Conservation (phyloP, 1,140 invertebrate genomes). For the Meloidogyne floridensis region DNA sequence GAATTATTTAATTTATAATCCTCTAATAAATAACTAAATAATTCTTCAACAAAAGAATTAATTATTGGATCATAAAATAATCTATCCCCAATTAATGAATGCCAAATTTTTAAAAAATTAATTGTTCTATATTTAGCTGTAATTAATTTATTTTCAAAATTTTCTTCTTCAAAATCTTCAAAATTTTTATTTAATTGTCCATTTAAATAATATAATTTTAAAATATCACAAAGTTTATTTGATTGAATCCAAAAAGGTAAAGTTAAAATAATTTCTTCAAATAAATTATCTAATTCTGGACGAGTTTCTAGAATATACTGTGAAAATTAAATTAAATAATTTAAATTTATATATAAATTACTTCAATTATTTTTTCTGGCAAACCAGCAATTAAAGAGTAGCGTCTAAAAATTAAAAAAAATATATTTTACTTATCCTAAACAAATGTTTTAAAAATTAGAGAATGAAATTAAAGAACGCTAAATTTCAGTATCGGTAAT, state of each 20-base stretch:
- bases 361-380: slow-evolving; percentile 66
- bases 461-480: too few species aligned
- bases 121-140: slow-evolving; percentile 78
- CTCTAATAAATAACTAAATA: slow-evolving; percentile 75
- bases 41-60: slow-evolving; percentile 76
- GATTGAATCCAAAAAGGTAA: slow-evolving; percentile 83
- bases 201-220: slow-evolving; percentile 71
- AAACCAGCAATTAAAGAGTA: slow-evolving; percentile 87
- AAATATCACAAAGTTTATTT: slow-evolving; percentile 76
- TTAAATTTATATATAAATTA: not conserved
- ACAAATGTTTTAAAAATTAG: too few species aligned
- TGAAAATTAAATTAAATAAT: not conserved
- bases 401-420: slow-evolving; percentile 26
- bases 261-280: slow-evolving; percentile 84
- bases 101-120: slow-evolving; percentile 80
- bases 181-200: slow-evolving; percentile 34
- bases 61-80: slow-evolving; percentile 77
- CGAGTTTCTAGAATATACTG: slow-evolving; percentile 75
- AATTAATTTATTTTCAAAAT: slow-evolving; percentile 66
- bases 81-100: slow-evolving; percentile 74
- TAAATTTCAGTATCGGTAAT: too few species aligned
- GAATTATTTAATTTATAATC: slow-evolving; percentile 71
- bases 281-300: slow-evolving; percentile 73
- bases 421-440: not conserved
- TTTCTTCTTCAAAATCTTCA: slow-evolving; percentile 13